phyloP scores from a whole-genome alignment of 2,797 vertebrate genomes.

The Syndactyla subalaris region DNA sequence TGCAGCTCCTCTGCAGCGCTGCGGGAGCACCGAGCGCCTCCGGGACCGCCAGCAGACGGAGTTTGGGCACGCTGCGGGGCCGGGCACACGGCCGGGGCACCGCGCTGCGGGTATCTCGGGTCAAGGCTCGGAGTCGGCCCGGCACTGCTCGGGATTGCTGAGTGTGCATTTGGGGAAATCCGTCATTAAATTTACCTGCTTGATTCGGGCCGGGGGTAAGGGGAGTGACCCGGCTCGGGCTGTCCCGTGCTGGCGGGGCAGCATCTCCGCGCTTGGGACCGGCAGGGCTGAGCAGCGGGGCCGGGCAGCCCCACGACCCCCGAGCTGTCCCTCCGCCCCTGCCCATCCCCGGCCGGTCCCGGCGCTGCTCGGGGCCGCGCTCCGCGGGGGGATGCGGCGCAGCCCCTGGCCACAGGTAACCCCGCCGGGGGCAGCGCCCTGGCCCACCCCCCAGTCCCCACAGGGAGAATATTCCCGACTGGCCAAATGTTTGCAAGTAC shows the following conservation, averaged over 20 bases:
- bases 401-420: not conserved
- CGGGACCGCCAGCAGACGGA: fast-evolving
- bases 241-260: not conserved
- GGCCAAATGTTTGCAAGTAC: not conserved
- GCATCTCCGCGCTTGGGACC: not conserved
- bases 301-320: not conserved
- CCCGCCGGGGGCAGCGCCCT: not conserved
- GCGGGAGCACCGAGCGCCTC: not conserved
- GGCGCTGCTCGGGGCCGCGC: not conserved
- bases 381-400: not conserved
- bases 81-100: not conserved
- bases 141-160: not conserved
- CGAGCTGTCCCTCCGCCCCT: not conserved
- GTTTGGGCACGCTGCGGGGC: not conserved
- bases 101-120: not conserved
- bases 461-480: not conserved
- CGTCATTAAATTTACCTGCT: not conserved
- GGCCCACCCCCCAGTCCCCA: not conserved
- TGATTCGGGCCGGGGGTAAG: not conserved
- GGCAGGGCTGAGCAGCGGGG: no score
- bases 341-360: not conserved
- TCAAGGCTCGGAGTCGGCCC: not conserved
- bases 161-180: not conserved
- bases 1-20: not conserved
- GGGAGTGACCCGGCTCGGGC: not conserved